These are phyloP conservation scores for Pachyramphus minor DNA, from an alignment of 2,113 vertebrate genomes.

Conservation along the genomic window DNA sequence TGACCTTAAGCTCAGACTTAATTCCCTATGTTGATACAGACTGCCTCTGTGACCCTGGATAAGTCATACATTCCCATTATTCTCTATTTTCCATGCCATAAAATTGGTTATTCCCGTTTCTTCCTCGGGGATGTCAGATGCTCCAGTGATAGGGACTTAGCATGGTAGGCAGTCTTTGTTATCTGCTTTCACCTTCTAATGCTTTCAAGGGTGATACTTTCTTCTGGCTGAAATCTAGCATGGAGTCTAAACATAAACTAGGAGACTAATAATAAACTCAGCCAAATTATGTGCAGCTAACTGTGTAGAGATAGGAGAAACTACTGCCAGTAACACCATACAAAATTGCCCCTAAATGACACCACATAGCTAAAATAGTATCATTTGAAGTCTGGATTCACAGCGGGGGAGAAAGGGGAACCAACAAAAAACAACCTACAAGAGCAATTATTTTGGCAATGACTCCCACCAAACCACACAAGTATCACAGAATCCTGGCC, in stretches of 20 bases:
- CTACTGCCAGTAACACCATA: neutral
- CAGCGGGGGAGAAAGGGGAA: accelerated
- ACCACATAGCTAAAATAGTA: neutral
- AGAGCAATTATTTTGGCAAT: neutral
- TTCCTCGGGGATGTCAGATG: neutral
- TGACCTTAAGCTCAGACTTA: neutral
- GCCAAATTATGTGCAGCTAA: neutral
- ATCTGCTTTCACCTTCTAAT: neutral
- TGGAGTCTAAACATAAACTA: neutral
- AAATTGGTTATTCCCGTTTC: neutral
- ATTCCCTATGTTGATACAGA: neutral
- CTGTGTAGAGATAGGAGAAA: neutral
- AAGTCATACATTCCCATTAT: neutral
- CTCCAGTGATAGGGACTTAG: neutral
- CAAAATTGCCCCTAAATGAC: neutral
- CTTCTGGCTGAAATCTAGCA: neutral
- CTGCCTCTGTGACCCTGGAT: neutral
- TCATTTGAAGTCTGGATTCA: neutral
- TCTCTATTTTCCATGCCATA: neutral
- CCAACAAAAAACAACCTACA: neutral
- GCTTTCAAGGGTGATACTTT: neutral
- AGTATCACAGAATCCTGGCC: neutral
- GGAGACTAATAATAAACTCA: neutral
- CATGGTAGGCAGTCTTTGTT: neutral
- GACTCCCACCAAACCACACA: neutral